phyloP scores from a whole-genome alignment of 1,140 invertebrate species.

The Temnothorax nylanderi region DNA sequence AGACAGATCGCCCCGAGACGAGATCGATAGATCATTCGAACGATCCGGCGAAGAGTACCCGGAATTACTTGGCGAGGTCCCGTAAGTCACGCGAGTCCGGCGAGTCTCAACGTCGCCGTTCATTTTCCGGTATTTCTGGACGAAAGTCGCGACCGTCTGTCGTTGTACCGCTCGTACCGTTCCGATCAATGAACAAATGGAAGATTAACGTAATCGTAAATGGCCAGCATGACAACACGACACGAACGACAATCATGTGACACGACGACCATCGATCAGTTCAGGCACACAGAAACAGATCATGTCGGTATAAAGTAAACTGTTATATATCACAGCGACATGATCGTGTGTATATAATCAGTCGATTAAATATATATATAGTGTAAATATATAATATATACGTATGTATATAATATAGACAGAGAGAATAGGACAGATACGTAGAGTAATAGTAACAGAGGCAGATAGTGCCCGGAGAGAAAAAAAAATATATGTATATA shows the following conservation, averaged over 20 bases:
- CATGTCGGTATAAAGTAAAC: constrained; percentile 78
- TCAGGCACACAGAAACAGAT: constrained; percentile 85
- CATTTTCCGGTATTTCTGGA: background rate
- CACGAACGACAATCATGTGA: constrained; percentile 86
- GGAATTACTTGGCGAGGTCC: constrained; percentile 26
- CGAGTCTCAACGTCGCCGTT: background rate
- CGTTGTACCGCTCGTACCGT: background rate
- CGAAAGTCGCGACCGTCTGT: constrained; percentile 4
- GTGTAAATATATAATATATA: constrained; percentile 74
- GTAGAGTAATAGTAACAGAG: constrained; percentile 81
- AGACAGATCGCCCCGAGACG: no score
- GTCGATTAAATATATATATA: constrained; percentile 72
- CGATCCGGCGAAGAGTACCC: background rate
- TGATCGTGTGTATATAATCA: constrained; percentile 74
- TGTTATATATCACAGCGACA: constrained; percentile 73
- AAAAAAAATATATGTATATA: constrained; percentile 75
- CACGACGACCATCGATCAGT: constrained; percentile 86
- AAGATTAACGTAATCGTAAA: constrained; percentile 72
- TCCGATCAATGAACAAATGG: constrained; percentile 11
- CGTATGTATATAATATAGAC: constrained; percentile 77
- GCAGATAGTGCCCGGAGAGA: constrained; percentile 81
- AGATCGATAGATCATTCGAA: background rate
- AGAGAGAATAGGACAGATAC: constrained; percentile 80
- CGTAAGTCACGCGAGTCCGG: constrained; percentile 30
- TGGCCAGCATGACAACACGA: constrained; percentile 86